Base-by-base conservation (phyloP, 2,888 invertebrate genomes). In the Cerastis leucographa region DNA sequence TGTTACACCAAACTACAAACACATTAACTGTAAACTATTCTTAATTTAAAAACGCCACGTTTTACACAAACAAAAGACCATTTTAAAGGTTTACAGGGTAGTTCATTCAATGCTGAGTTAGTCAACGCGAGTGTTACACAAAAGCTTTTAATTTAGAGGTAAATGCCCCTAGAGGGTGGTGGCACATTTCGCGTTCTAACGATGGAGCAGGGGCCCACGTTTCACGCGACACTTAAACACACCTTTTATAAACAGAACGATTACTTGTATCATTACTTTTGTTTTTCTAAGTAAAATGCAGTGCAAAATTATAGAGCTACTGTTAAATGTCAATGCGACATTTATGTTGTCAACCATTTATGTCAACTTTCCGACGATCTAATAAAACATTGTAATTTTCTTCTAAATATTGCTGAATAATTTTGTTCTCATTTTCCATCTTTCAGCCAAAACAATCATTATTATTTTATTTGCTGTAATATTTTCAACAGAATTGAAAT, bases 101-200 rank as follows among this genome's bases (percentile, higher is more conserved):
- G 83, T 86, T 88, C 74, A 86, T 86, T 87, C 84, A 83, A 79
- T 80, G 79, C 74, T 81, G 84, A 86, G 81, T 87, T 88, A 85
- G 81, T 84, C 65, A 82, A 81, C 80, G 79, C 78, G 82, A 84
- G 74, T 80, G 84, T 83, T 83, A 85, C 81, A 87, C 85, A 89
- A 90, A 89, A 86, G 78, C 84, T 87, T 89, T 88, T 87, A 87
- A 90, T 90, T 90, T 88, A 87, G 84, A 89, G 84, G 87, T 88
- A 86, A 88, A 88, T 85, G 88, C 85, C 85, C 81, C 86, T 84
- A 68, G 81, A 78, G 86, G 83, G 81, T 85, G 80, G 86, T 75
- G 76, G 83, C 72, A 78, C 74, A 87, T 83, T 87, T 85, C 67
- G 68, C 77, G 76, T 83, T 78, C 61, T 76, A 80, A 81, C 86